These are phyloP conservation scores for Torymus aiolomorphi DNA, from an alignment of 2,888 invertebrate species.

Conservation along the genomic window DNA sequence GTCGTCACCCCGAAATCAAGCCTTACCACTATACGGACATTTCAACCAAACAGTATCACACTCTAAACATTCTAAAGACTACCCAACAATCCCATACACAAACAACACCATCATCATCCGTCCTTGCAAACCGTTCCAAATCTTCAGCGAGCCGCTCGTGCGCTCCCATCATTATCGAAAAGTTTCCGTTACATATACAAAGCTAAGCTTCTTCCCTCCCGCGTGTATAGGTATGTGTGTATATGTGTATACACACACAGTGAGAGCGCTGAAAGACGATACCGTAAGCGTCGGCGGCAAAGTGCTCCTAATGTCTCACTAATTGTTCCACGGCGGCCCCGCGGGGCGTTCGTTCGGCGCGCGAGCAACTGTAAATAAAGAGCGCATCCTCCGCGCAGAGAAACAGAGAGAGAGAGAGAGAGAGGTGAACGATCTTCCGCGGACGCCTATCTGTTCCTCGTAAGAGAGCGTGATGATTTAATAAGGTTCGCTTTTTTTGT, in stretches of 20 bases:
- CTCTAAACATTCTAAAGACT: too few species aligned
- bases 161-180: neutral
- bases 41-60: too few species aligned
- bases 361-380: conserved; percentile 41
- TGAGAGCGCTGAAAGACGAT: conserved; percentile 26
- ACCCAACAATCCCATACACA: too few species aligned
- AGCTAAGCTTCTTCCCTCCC: neutral
- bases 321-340: conserved; percentile 35
- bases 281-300: conserved; percentile 41
- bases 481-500: neutral
- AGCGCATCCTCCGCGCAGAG: neutral
- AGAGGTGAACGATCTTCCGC: conserved; percentile 8
- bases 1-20: too few species aligned
- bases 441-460: neutral
- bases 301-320: conserved; percentile 49
- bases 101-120: too few species aligned
- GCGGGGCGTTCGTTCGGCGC: neutral
- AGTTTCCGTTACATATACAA: conserved; percentile 29
- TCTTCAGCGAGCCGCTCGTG: too few species aligned
- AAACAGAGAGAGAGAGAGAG: conserved; percentile 1
- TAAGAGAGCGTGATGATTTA: neutral
- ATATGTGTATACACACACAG: neutral
- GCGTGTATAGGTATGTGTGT: neutral
- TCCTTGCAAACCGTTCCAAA: too few species aligned
- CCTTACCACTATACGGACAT: too few species aligned